Conservation (phyloP, 2,888 invertebrate genomes). For the Xanthorhoe designata region DNA sequence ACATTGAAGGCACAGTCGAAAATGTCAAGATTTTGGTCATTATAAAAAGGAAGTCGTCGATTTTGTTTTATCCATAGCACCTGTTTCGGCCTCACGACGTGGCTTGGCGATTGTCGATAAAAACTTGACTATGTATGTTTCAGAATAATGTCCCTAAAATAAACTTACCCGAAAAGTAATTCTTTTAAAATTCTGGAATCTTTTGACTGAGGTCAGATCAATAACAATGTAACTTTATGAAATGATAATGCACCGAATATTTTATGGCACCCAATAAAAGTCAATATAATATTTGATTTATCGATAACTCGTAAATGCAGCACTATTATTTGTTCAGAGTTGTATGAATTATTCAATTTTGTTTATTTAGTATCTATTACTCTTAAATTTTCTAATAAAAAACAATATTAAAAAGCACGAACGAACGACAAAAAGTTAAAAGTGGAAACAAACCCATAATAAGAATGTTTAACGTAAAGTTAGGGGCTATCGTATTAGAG, state of each 20-base stretch:
- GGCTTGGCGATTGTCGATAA: slow-evolving; percentile 15
- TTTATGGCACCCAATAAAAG: not conserved
- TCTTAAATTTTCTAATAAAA: not conserved
- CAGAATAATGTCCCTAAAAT: not conserved
- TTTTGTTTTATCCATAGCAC: slow-evolving; percentile 56
- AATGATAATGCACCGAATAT: slow-evolving; percentile 16
- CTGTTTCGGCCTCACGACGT: slow-evolving; percentile 45
- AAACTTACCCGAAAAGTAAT: not conserved
- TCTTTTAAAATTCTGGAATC: not conserved
- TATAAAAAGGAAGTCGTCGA: slow-evolving; percentile 59
- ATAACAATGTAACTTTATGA: not conserved
- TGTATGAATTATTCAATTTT: not conserved
- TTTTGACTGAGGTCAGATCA: not conserved
- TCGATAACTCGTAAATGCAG: slow-evolving; percentile 1
- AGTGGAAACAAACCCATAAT: not conserved
- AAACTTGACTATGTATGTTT: slow-evolving; percentile 8
- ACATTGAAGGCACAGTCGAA: slow-evolving; percentile 2
- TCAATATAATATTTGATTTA: slow-evolving; percentile 6
- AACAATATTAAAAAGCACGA: not conserved
- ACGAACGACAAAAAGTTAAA: not conserved
- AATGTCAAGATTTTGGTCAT: slow-evolving; percentile 39
- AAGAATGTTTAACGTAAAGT: not conserved
- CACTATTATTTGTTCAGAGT: not conserved
- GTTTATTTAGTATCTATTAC: not conserved
- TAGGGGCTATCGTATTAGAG: not conserved